These are phyloP conservation scores for Callithrix jacchus DNA, from an alignment of 2,113 vertebrate genomes.

Conservation along the genomic window DNA sequence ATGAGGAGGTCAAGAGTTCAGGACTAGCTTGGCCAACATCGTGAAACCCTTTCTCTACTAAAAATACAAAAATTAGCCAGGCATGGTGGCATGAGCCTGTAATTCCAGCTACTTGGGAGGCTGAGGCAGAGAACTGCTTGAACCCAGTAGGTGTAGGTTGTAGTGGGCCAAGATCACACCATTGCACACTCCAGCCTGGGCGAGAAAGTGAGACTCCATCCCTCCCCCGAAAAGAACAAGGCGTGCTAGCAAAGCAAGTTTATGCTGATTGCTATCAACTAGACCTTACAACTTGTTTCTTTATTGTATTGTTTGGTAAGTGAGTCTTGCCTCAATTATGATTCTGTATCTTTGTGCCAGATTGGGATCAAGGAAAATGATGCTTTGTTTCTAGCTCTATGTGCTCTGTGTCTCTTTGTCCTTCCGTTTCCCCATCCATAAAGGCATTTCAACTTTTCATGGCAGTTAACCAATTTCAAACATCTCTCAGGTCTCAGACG, in stretches of 20 bases:
- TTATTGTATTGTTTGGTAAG: background rate
- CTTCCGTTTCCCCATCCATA: background rate
- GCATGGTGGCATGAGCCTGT: too few relatives aligned
- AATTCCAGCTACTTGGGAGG: too few relatives aligned
- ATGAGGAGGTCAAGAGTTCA: too few relatives aligned
- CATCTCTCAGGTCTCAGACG: background rate
- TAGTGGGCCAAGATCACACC: too few relatives aligned
- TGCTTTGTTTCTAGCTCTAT: background rate
- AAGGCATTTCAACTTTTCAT: background rate
- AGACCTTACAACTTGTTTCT: background rate
- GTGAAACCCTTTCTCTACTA: too few relatives aligned
- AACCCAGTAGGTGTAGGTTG: too few relatives aligned
- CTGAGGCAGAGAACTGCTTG: too few relatives aligned
- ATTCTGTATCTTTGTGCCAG: background rate
- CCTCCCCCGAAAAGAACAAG: background rate
- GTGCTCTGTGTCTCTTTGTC: background rate
- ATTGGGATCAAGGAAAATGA: background rate
- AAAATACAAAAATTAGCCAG: too few relatives aligned
- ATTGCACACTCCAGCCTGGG: too few relatives aligned
- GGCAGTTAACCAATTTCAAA: background rate
- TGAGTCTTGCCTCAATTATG: background rate
- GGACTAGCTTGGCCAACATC: too few relatives aligned
- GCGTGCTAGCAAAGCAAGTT: background rate
- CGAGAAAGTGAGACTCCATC: too few relatives aligned
- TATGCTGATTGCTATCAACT: background rate